Evolutionary conservation across 2,888 invertebrate species (phyloP).

Genomic region (Creontiades dilutus): DNA sequence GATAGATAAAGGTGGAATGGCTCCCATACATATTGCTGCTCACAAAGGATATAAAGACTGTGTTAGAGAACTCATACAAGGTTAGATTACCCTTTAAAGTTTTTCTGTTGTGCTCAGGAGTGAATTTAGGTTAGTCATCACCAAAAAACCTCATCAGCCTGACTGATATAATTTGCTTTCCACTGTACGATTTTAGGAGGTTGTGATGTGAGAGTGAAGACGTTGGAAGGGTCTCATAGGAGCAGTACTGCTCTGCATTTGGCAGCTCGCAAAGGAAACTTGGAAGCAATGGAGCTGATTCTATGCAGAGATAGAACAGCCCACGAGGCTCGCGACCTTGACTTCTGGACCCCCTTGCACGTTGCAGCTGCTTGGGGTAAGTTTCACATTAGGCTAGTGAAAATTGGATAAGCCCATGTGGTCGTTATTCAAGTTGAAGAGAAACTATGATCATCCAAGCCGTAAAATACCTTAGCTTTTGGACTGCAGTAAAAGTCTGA

Average conservation of each 20-base stretch:
- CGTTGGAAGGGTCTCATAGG: slow-evolving; percentile 79
- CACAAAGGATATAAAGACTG: slow-evolving; percentile 80
- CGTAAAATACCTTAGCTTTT: too few relatives aligned
- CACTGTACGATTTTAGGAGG: slow-evolving; percentile 76
- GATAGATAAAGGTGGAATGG: slow-evolving; percentile 78
- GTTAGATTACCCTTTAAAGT: not conserved
- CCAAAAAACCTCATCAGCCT: too few relatives aligned
- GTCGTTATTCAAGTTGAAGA: too few relatives aligned
- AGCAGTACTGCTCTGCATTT: slow-evolving; percentile 76
- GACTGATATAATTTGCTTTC: too few relatives aligned
- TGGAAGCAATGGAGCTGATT: slow-evolving; percentile 74
- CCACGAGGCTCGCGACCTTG: slow-evolving; percentile 74
- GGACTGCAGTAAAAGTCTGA: too few relatives aligned
- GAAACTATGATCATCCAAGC: too few relatives aligned
- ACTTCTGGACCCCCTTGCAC: slow-evolving; percentile 78
- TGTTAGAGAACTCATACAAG: slow-evolving; percentile 77
- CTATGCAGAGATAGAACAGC: slow-evolving; percentile 79
- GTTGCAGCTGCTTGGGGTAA: slow-evolving; percentile 78
- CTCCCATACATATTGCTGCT: slow-evolving; percentile 82
- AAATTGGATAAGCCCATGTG: too few relatives aligned
- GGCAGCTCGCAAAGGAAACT: slow-evolving; percentile 76
- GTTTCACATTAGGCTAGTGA: not conserved
- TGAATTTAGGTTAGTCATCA: too few relatives aligned
- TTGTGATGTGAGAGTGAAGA: slow-evolving; percentile 79
- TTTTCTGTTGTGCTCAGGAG: too few relatives aligned